Percentiles rank a stretch among this genome's conserved stretches.
Conservation (phyloP, 2,113 vertebrate genomes). For the Tyto alba region DNA sequence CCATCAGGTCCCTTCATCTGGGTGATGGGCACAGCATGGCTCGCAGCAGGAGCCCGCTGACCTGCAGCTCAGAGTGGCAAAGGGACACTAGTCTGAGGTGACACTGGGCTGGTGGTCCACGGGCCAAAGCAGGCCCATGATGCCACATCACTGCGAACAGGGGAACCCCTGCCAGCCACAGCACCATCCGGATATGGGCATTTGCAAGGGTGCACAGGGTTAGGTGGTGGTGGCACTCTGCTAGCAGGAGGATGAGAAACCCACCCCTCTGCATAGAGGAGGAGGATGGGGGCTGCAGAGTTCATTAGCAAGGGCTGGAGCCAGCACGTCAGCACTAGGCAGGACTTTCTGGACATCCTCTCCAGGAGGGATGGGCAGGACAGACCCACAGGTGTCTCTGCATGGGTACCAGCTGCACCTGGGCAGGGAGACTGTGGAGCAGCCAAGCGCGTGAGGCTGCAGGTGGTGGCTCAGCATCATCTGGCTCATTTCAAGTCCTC, state of each 20-base stretch:
- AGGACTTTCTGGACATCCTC: not conserved
- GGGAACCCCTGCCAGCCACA: not conserved
- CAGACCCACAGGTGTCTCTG: not conserved
- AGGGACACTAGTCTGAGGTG: not conserved
- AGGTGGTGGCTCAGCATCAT: not conserved
- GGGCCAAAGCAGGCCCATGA: rapidly evolving
- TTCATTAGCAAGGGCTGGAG: not conserved
- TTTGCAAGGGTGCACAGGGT: not conserved
- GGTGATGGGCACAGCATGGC: rapidly evolving
- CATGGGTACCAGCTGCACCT: not conserved
- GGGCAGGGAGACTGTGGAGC: not conserved
- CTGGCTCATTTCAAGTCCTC: not conserved
- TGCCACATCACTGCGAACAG: not conserved
- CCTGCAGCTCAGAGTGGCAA: not conserved
- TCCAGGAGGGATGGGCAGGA: not conserved
- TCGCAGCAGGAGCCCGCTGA: not conserved
- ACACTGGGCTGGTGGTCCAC: not conserved
- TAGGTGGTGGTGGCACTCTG: not conserved
- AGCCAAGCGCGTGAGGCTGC: not conserved
- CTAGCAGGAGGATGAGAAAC: not conserved
- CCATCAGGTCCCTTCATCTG: not conserved
- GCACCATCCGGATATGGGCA: not conserved
- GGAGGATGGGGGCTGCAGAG: not conserved
- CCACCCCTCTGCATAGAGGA: not conserved
- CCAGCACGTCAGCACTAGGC: not conserved